Percentiles rank a stretch among this genome's conserved stretches.
Conservation (phyloP, 1,140 invertebrate genomes). For the Scaptomyza montana region DNA sequence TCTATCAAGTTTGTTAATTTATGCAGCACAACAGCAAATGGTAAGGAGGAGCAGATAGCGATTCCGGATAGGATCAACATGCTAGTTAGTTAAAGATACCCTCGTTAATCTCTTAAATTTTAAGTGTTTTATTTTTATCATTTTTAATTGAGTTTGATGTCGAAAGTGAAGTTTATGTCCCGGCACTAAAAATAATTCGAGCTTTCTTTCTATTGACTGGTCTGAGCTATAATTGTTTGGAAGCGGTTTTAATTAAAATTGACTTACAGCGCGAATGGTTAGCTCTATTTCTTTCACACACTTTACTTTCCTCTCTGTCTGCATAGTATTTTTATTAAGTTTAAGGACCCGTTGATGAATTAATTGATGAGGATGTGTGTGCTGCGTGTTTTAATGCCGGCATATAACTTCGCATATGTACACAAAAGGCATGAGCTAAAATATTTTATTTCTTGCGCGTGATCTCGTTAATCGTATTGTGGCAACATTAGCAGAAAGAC, state of each 20-base stretch:
- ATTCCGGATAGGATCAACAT: constrained; percentile 28
- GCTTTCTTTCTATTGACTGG: not conserved
- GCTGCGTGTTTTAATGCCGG: not conserved
- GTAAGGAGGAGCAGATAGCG: not conserved
- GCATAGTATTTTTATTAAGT: constrained; percentile 23
- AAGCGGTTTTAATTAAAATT: constrained; percentile 77
- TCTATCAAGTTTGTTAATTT: constrained; percentile 79
- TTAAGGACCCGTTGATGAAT: constrained; percentile 52
- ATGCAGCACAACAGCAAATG: constrained; percentile 52
- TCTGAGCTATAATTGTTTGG: constrained; percentile 72
- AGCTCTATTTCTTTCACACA: not conserved
- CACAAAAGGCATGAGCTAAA: constrained; percentile 38
- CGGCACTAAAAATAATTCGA: constrained; percentile 24
- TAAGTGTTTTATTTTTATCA: constrained; percentile 46
- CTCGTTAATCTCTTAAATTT: constrained; percentile 45
- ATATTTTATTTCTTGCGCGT: constrained; percentile 40
- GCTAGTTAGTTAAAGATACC: constrained; percentile 32
- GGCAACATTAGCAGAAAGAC: no score
- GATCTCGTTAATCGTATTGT: constrained; percentile 34
- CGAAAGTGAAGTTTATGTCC: constrained; percentile 75
- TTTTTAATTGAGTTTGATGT: constrained; percentile 76
- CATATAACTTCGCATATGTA: constrained; percentile 1
- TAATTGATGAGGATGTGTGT: constrained; percentile 31
- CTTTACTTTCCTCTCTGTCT: not conserved
- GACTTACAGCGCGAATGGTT: constrained; percentile 40